Conservation (phyloP, 2,113 vertebrate genomes). For the Muntiacus muntjak region DNA sequence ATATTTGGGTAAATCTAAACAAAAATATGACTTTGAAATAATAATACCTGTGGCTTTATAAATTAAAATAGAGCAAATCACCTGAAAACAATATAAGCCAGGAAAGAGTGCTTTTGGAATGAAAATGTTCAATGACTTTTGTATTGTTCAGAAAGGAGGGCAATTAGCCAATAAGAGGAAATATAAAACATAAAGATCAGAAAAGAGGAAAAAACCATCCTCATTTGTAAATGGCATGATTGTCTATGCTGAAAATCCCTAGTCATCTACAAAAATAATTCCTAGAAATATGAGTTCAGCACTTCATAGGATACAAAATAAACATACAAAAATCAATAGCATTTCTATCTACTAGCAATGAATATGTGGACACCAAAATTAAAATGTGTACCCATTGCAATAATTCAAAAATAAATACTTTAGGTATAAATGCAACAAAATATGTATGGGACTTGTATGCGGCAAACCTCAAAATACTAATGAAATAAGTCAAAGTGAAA, state of each 20-base stretch:
- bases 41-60: not conserved
- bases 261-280: not conserved
- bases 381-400: not conserved
- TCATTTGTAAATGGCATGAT: not conserved
- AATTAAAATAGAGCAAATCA: not conserved
- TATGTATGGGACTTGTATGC: not conserved
- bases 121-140: not conserved
- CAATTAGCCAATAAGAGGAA: not conserved
- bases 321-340: not conserved
- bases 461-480: not conserved
- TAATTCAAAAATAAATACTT: not conserved
- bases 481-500: not conserved
- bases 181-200: not conserved
- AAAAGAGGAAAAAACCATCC: not conserved
- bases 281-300: not conserved
- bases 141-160: not conserved
- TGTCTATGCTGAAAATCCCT: not conserved
- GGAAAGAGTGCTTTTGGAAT: not conserved
- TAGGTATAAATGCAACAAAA: not conserved
- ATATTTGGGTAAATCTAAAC: not conserved
- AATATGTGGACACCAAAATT: not conserved
- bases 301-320: not conserved
- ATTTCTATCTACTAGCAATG: not conserved
- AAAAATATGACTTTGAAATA: not conserved
- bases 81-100: not conserved